Evolutionary conservation across 2,113 vertebrate genomes (phyloP).

Genomic region (Gracilinanus agilis): DNA sequence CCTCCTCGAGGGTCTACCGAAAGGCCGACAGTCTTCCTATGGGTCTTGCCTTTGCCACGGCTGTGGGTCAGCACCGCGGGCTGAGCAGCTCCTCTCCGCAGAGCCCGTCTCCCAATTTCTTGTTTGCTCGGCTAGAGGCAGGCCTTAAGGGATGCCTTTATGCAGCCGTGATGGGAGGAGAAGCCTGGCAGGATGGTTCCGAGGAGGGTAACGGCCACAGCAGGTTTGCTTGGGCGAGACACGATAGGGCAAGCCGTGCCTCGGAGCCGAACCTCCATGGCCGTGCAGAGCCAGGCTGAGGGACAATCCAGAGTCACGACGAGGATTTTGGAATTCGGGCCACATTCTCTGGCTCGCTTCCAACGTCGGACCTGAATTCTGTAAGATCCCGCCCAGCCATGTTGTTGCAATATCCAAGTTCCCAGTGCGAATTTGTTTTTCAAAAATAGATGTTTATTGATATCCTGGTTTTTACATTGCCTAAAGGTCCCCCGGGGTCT

Average conservation of each 20-base stretch:
- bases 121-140: no score
- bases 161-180: no score
- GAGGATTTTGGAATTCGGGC: background rate
- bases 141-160: no score
- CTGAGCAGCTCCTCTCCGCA: no score
- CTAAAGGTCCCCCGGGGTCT: background rate
- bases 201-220: background rate
- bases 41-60: no score
- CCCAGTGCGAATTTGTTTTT: background rate
- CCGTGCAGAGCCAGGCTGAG: background rate
- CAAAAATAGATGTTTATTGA: background rate
- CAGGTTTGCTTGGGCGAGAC: background rate
- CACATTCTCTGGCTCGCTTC: rapidly evolving
- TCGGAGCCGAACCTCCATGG: background rate
- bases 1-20: background rate
- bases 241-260: background rate
- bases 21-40: background rate
- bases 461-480: background rate
- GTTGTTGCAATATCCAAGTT: slow-evolving; percentile 12
- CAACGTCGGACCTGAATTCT: background rate
- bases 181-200: no score
- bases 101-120: no score
- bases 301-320: background rate
- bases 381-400: background rate
- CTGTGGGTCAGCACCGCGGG: no score